Percentiles rank a stretch among this genome's conserved stretches.
phyloP scores from a whole-genome alignment of 2,797 vertebrate species.

The Xyrichtys novacula region DNA sequence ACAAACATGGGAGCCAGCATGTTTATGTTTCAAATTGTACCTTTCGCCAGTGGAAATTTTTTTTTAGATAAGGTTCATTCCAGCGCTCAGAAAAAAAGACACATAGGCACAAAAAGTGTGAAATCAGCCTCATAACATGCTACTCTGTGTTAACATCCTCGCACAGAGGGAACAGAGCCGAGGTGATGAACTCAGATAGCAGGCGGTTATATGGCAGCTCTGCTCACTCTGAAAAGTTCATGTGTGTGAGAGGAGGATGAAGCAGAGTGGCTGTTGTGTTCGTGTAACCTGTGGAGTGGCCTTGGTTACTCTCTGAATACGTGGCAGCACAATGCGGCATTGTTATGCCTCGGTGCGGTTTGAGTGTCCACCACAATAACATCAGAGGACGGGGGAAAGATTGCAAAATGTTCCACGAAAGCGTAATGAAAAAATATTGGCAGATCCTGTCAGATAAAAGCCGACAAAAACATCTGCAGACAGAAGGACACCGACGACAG shows the following conservation, averaged over 20 bases:
- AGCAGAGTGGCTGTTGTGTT: conserved; percentile 61
- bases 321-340: conserved; percentile 40
- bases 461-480: background rate
- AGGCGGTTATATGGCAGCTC: conserved; percentile 8
- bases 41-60: background rate
- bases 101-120: background rate
- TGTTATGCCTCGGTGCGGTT: conserved; percentile 29
- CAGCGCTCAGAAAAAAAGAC: conserved; percentile 4
- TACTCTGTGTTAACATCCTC: conserved; percentile 22
- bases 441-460: conserved; percentile 35
- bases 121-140: background rate
- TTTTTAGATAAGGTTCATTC: background rate
- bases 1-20: no score
- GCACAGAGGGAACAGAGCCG: conserved; percentile 20
- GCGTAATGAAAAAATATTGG: conserved; percentile 19
- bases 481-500: background rate
- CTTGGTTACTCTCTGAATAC: conserved; percentile 52
- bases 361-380: conserved; percentile 51
- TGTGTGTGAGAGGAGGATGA: conserved; percentile 13
- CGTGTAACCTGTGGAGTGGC: conserved; percentile 46
- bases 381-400: conserved; percentile 28
- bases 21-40: background rate
- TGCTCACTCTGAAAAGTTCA: conserved; percentile 64
- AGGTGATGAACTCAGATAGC: conserved; percentile 37
- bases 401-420: conserved; percentile 45